phyloP scores from a whole-genome alignment of 2,797 vertebrate genomes.

The Gephyroberyx darwinii region DNA sequence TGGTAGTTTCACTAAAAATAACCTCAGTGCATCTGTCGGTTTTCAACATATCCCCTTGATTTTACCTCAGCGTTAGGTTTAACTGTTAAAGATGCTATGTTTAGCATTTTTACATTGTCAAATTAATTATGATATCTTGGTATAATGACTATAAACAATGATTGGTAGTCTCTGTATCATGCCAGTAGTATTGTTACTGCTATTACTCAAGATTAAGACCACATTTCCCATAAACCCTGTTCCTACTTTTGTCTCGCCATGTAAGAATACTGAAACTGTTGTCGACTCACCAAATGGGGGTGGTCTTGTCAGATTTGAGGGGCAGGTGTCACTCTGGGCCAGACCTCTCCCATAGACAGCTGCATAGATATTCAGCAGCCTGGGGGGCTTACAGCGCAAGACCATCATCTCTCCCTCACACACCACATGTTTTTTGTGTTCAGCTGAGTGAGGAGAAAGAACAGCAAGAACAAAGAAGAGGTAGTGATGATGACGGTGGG shows the following conservation, averaged over 20 bases:
- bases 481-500: background rate
- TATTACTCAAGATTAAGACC: no score
- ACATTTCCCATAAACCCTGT: background rate
- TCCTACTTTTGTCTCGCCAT: background rate
- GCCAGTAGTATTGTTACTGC: no score
- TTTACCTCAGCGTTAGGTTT: no score
- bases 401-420: constrained; percentile 90
- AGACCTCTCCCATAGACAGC: constrained; percentile 88
- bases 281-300: constrained; percentile 86
- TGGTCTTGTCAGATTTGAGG: constrained; percentile 69
- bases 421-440: constrained; percentile 89
- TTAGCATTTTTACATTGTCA: no score
- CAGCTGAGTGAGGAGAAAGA: constrained; percentile 77
- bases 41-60: no score
- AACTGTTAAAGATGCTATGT: no score
- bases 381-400: constrained; percentile 91
- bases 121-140: no score
- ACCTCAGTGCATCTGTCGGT: no score
- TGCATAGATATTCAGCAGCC: constrained; percentile 92
- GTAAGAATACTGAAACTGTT: background rate
- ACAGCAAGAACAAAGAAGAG: constrained; percentile 11
- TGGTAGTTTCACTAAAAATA: no score
- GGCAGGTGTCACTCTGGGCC: constrained; percentile 81
- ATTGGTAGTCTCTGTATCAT: no score
- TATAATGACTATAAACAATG: no score